Evolutionary conservation across 2,888 invertebrate species (phyloP).

Genomic region (Lobophora halterata): DNA sequence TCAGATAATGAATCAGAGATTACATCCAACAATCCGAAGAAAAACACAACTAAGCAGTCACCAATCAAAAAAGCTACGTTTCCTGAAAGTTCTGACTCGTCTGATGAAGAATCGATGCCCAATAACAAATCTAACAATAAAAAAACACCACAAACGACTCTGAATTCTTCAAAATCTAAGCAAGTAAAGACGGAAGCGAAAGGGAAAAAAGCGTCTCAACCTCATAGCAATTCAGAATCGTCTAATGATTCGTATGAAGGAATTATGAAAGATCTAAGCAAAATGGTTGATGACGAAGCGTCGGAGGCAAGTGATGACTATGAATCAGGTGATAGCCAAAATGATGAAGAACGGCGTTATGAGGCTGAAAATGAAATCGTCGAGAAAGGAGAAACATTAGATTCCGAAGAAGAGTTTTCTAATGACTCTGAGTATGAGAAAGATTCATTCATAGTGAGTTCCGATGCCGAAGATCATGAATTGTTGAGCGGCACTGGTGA

Average conservation of each 20-base stretch:
- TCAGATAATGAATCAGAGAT: conserved; percentile 11
- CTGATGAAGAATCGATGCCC: neutral
- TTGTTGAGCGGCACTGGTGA: conserved; percentile 68
- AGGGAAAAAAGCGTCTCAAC: neutral
- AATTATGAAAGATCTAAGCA: conserved; percentile 35
- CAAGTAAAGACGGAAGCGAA: no score
- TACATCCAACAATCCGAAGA: conserved; percentile 1
- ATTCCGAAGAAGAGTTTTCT: conserved; percentile 67
- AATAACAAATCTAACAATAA: conserved; percentile 2
- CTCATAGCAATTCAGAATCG: conserved; percentile 22
- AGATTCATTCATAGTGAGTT: conserved; percentile 79
- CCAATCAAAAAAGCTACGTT: conserved; percentile 4
- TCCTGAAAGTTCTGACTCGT: conserved; percentile 9
- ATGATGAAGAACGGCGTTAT: conserved; percentile 71
- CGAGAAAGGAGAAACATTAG: conserved; percentile 75
- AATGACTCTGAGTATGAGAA: conserved; percentile 72
- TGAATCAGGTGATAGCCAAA: conserved; percentile 72
- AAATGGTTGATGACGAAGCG: conserved; percentile 59
- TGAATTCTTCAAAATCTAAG: no score
- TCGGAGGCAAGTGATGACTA: conserved; percentile 66
- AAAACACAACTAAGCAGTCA: conserved; percentile 3
- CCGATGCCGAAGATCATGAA: conserved; percentile 68
- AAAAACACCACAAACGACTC: conserved; percentile 4
- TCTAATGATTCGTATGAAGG: conserved; percentile 34
- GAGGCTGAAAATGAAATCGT: conserved; percentile 72